Base-by-base conservation (phyloP, 2,888 invertebrate species). In the Hirtodrosophila histrioides region DNA sequence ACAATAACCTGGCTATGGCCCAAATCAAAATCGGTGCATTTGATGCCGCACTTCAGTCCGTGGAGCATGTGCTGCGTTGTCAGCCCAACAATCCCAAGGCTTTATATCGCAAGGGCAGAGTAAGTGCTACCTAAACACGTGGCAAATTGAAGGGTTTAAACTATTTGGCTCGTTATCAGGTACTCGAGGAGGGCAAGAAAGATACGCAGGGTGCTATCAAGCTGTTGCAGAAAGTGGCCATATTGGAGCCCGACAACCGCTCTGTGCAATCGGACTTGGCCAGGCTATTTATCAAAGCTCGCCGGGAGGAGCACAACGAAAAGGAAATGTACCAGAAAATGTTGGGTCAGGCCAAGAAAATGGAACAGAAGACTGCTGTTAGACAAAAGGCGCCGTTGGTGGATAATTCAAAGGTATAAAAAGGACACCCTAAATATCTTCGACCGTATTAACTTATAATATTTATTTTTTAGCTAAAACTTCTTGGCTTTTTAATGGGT, bases 11-110 rank as follows among this genome's bases (percentile, higher is more conserved):
- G 93, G 97, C 98, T 10, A 97, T 97, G 69, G 96, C 97, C 10
- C 98, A 98, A 92, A 93, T 98, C 75, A 97, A 97, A 93, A 95
- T 96, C 37, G 95, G 96, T 56, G 95, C 96, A 7, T 97, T 94
- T 89, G 97, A 97, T 78, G 95, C 96, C 8, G 98, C 98, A 5
- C 92, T 97, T 24, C 93, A 94, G 91, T 96, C 97, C 7, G 95
- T 98, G 29, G 95, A 96, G 50, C 93, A 94, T 88, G 98, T 98
- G 2, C 92, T 98, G 10, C 93, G 94, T 68, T 95, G 96, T 87
- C 96, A 98, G 89, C 97, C 98, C 0, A 92, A 94, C 65, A 98
- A 98, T 92, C 95, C 97, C 0, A 98, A 98, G 91, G 98, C 98
- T 0, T 92, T 98, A 10, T 98, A 95, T 90, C 94, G 98, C 86